Percentiles rank a stretch among this genome's conserved stretches.
phyloP scores from a whole-genome alignment of 2,888 invertebrate genomes.

The Agriotes lineatus region DNA sequence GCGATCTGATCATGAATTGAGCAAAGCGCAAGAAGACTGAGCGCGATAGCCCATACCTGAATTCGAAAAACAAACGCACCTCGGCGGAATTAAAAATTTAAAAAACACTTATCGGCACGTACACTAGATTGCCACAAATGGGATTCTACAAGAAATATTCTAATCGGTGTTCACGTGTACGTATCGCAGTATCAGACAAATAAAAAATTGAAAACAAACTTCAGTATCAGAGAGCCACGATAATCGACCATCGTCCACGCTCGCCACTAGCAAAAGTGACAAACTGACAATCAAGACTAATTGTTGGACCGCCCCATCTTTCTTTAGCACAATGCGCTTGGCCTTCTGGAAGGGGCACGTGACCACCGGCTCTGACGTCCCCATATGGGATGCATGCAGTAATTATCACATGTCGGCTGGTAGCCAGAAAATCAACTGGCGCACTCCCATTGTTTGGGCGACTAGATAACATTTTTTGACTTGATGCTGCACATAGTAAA shows the following conservation, averaged over 20 bases:
- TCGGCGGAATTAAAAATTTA: not conserved
- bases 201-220: conserved; percentile 29
- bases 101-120: not conserved
- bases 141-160: not conserved
- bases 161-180: conserved; percentile 18
- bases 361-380: conserved; percentile 31
- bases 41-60: too few species aligned
- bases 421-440: not conserved
- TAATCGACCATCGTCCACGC: conserved; percentile 37
- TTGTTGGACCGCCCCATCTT: conserved; percentile 48
- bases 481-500: too few species aligned
- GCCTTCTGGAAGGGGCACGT: conserved; percentile 46
- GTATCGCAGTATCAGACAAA: conserved; percentile 10
- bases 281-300: conserved; percentile 39
- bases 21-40: too few species aligned
- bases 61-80: too few species aligned
- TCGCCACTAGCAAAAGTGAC: conserved; percentile 35
- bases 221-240: conserved; percentile 22
- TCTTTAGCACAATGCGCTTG: conserved; percentile 42
- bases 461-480: too few species aligned
- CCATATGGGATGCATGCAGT: conserved; percentile 21
- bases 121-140: not conserved
- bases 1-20: too few species aligned
- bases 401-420: conserved; percentile 29
- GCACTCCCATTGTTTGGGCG: too few species aligned